These are phyloP conservation scores for Lordiphosa mommai DNA, from an alignment of 1,140 invertebrate species.

Conservation along the genomic window DNA sequence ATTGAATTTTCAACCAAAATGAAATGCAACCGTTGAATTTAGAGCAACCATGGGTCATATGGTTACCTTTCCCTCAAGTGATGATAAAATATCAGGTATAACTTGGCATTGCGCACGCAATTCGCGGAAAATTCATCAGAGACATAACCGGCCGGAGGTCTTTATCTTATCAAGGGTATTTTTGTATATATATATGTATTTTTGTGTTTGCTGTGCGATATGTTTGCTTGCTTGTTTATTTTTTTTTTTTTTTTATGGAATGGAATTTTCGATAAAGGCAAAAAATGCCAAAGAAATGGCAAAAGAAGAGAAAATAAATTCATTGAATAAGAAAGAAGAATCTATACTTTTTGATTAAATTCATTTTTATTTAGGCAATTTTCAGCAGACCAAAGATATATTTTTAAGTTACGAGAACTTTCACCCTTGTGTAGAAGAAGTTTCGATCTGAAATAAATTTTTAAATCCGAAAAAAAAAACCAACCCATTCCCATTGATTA, in stretches of 20 bases:
- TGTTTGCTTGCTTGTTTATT: constrained; percentile 4
- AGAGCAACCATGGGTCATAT: constrained; percentile 1
- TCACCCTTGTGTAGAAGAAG: no score
- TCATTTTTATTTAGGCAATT: no score
- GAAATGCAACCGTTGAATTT: constrained; percentile 10
- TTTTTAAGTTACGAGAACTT: no score
- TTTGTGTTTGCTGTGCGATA: constrained; percentile 1
- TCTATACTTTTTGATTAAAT: no score
- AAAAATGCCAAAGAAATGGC: constrained; percentile 9
- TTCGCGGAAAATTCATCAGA: constrained; percentile 40
- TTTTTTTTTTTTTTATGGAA: constrained; percentile 27
- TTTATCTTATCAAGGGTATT: constrained; percentile 42
- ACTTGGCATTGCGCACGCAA: background rate
- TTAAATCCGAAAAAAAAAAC: background rate
- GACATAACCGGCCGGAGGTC: background rate
- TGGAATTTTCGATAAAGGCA: constrained; percentile 52
- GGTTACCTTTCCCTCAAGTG: background rate
- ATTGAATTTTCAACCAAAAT: constrained; percentile 16
- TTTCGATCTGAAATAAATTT: background rate
- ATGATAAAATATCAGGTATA: background rate
- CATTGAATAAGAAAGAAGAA: no score
- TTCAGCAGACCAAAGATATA: no score
- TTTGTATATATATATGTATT: no score
- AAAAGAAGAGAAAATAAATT: no score
- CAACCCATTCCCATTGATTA: no score